phyloP scores from a whole-genome alignment of 2,888 invertebrate genomes.

The Tachina fera region DNA sequence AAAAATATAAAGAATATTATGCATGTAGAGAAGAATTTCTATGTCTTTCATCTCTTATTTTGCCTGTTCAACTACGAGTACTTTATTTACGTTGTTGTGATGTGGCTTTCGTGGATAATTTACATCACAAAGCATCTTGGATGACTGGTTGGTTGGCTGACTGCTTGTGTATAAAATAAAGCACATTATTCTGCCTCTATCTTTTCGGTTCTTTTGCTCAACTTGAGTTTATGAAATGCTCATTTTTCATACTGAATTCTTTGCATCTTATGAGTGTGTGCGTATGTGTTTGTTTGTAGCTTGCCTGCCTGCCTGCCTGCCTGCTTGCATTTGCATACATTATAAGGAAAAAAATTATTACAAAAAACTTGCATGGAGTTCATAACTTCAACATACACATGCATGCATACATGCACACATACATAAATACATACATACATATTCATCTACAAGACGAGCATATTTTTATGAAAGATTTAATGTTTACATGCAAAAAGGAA shows the following conservation, averaged over 20 bases:
- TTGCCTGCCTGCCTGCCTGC: not conserved
- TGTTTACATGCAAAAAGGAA: not conserved
- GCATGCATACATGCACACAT: conserved; percentile 1
- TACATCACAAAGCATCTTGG: conserved; percentile 68
- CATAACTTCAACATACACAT: conserved; percentile 36
- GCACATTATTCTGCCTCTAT: conserved; percentile 57
- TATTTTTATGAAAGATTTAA: conserved; percentile 61
- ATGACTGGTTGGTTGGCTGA: conserved; percentile 43
- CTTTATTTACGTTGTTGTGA: conserved; percentile 56
- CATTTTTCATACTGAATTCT: conserved; percentile 47
- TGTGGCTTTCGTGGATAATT: conserved; percentile 70
- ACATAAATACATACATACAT: conserved; percentile 10
- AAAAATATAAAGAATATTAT: conserved; percentile 5
- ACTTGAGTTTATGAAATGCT: conserved; percentile 64
- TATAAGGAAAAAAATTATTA: conserved; percentile 21
- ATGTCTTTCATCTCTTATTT: conserved; percentile 63
- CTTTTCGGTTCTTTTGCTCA: conserved; percentile 62
- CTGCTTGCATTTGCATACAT: conserved; percentile 52
- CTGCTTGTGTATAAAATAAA: conserved; percentile 52
- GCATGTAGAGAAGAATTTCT: conserved; percentile 15
- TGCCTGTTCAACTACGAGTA: conserved; percentile 62
- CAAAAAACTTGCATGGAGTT: conserved; percentile 31
- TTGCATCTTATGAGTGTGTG: conserved; percentile 8
- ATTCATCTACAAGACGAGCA: conserved; percentile 21
- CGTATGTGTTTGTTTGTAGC: not conserved